Conservation (phyloP, 2,797 vertebrate genomes). For the Coilia nasus region DNA sequence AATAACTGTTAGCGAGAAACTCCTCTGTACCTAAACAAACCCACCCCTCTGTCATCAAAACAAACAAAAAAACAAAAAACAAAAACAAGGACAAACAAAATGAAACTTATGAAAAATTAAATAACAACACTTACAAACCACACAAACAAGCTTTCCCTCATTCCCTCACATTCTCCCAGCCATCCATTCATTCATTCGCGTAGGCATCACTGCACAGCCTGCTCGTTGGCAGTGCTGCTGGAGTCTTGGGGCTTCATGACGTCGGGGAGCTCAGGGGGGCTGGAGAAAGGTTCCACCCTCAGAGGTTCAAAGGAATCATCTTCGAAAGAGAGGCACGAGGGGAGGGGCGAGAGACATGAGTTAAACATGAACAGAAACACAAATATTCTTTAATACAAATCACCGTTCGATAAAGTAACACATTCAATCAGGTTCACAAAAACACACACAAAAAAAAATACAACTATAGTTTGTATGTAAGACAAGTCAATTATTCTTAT, state of each 20-base stretch:
- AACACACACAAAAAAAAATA: background rate
- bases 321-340: slow-evolving; percentile 46
- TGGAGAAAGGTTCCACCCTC: slow-evolving; percentile 87
- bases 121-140: slow-evolving; percentile 4
- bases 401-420: too few relatives aligned
- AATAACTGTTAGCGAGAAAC: background rate
- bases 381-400: background rate
- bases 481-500: too few relatives aligned
- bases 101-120: background rate
- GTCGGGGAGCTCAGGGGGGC: slow-evolving; percentile 89
- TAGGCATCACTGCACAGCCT: slow-evolving; percentile 86
- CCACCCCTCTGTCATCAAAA: background rate
- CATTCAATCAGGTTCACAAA: too few relatives aligned
- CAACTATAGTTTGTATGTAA: too few relatives aligned
- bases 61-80: background rate
- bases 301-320: slow-evolving; percentile 88
- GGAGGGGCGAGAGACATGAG: background rate
- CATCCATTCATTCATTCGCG: background rate
- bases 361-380: background rate
- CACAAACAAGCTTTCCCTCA: slow-evolving; percentile 6
- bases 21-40: background rate
- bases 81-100: background rate
- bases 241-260: slow-evolving; percentile 96
- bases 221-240: slow-evolving; percentile 87
- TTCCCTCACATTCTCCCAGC: slow-evolving; percentile 34